Conservation (phyloP, 2,888 invertebrate species). For the Patella caerulea region DNA sequence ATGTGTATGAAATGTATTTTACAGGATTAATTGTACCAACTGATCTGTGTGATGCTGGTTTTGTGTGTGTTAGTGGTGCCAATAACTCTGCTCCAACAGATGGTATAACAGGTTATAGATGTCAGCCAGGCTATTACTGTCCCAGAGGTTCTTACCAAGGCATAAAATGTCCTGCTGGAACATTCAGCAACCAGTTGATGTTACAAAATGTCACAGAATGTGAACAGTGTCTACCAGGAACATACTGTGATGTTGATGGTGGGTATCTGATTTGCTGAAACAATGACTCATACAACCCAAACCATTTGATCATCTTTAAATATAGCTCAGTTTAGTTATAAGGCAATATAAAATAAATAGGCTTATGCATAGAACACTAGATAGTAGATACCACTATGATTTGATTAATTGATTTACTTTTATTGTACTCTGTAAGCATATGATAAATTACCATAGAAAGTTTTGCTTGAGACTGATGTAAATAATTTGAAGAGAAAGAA, state of each 20-base stretch:
- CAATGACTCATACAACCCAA: too few relatives aligned
- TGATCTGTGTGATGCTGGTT: constrained; percentile 63
- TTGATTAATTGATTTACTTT: too few relatives aligned
- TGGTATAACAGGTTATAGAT: constrained; percentile 61
- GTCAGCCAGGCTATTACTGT: constrained; percentile 64
- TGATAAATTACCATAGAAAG: too few relatives aligned
- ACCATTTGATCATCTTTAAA: too few relatives aligned
- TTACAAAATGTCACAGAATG: constrained; percentile 64
- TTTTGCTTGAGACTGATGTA: too few relatives aligned
- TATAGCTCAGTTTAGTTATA: too few relatives aligned
- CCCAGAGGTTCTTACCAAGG: constrained; percentile 61
- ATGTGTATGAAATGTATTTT: background rate
- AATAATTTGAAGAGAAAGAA: too few relatives aligned
- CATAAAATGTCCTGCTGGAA: constrained; percentile 64
- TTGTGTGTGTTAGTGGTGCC: constrained; percentile 61
- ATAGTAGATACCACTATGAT: too few relatives aligned
- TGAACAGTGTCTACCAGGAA: constrained; percentile 60
- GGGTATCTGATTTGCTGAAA: constrained; percentile 9
- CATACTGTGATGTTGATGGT: constrained; percentile 63
- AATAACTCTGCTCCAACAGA: constrained; percentile 59
- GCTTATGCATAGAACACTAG: too few relatives aligned
- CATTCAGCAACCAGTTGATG: constrained; percentile 59
- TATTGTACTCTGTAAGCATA: too few relatives aligned
- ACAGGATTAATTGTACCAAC: constrained; percentile 49
- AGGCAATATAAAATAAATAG: too few relatives aligned